phyloP scores from a whole-genome alignment of 2,113 vertebrate genomes.

The Periophthalmus modestus region DNA sequence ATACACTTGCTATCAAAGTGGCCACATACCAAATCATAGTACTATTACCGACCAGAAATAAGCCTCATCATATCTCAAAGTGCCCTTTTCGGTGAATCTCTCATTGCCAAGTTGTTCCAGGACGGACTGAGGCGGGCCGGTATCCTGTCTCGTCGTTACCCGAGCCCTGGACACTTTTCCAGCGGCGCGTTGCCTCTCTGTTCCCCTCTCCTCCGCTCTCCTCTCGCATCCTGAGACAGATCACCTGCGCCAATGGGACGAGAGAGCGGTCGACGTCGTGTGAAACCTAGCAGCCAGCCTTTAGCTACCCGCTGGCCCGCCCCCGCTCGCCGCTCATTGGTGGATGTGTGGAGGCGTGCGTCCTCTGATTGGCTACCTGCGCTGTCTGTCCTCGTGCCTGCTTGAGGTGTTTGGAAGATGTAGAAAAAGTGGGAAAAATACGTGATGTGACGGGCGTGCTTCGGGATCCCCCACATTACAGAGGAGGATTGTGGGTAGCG shows the following conservation, averaged over 20 bases:
- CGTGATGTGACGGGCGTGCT: neutral
- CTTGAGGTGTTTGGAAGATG: slow-evolving; percentile 11
- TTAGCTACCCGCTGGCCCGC: slow-evolving; percentile 59
- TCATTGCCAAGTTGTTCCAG: slow-evolving; percentile 63
- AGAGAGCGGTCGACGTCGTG: slow-evolving; percentile 70
- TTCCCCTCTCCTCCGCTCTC: slow-evolving; percentile 69
- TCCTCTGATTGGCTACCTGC: slow-evolving; percentile 74
- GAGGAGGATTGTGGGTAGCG: neutral
- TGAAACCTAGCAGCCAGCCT: slow-evolving; percentile 75
- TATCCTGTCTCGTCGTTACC: slow-evolving; percentile 61
- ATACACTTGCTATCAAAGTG: slow-evolving; percentile 99
- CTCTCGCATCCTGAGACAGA: slow-evolving; percentile 72
- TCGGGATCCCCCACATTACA: neutral
- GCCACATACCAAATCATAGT: slow-evolving; percentile 99
- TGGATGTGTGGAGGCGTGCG: neutral
- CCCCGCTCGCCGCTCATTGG: slow-evolving; percentile 47
- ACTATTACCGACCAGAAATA: slow-evolving; percentile 86
- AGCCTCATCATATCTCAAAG: slow-evolving; percentile 88
- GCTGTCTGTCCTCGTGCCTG: slow-evolving; percentile 32
- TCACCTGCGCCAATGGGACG: slow-evolving; percentile 74
- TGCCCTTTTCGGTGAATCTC: slow-evolving; percentile 75
- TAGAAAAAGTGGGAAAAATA: slow-evolving; percentile 9
- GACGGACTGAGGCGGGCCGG: slow-evolving; percentile 55
- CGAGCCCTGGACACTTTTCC: slow-evolving; percentile 76
- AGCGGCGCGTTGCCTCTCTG: slow-evolving; percentile 73